Conservation (phyloP, 2,888 invertebrate genomes). For the Hydrotaea diabolus region DNA sequence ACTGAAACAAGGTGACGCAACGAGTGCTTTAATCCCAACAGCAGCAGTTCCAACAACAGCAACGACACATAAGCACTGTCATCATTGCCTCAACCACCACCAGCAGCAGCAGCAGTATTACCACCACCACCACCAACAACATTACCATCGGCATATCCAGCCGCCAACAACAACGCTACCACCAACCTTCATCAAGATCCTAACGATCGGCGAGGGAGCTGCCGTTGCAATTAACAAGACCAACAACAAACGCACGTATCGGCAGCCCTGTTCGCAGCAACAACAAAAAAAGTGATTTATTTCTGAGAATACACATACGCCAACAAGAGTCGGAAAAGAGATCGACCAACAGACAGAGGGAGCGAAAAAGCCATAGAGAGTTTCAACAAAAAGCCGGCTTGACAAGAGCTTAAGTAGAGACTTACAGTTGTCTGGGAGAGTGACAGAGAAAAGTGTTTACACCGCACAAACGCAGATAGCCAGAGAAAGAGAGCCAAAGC, state of each 20-base stretch:
- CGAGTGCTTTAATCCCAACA: conserved; percentile 19
- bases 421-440: background rate
- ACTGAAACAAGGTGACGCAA: too few species aligned
- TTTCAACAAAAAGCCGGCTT: conserved; percentile 51
- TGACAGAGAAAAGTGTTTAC: background rate
- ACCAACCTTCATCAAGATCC: conserved; percentile 15
- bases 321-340: background rate
- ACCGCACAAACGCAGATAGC: background rate
- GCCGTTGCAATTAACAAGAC: conserved; percentile 25
- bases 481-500: conserved; percentile 24
- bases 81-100: conserved; percentile 25
- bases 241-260: conserved; percentile 33
- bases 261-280: conserved; percentile 11
- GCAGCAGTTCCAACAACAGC: conserved; percentile 19
- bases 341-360: background rate
- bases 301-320: background rate
- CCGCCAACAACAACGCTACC: conserved; percentile 32
- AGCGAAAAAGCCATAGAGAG: background rate
- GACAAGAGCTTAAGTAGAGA: conserved; percentile 13
- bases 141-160: background rate
- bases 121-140: background rate
- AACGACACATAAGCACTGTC: conserved; percentile 47
- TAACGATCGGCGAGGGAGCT: conserved; percentile 56
- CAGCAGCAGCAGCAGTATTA: background rate
- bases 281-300: conserved; percentile 37